Base-by-base conservation (phyloP, 2,797 vertebrate species). In the Anguilla anguilla region DNA sequence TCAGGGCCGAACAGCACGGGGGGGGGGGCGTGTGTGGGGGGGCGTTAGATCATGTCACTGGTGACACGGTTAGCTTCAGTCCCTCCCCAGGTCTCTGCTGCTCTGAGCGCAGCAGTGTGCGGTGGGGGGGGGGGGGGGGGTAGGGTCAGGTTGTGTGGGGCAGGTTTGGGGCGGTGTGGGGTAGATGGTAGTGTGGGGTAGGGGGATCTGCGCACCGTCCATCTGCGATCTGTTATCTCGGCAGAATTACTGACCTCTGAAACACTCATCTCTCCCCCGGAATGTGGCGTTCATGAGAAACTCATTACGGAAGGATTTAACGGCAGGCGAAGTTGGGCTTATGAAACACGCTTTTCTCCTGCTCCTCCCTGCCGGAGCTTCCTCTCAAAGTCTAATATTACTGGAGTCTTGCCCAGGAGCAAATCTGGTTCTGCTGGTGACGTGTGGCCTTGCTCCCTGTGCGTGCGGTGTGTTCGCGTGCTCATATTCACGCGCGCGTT, bases 21-120 rank as follows among this genome's bases (percentile, higher is more conserved):
- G 57, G 43, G 86, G 86, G 31, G 31, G 31, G n/a, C n/a, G n/a
- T n/a, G n/a, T n/a, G n/a, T n/a, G n/a, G 31, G 31, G 31, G 31
- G 31, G n/a, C 77, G 86, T 90, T 91, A 89, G 84, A 91, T 94
- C 89, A 91, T 87, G 89, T 57, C 67, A 86, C 72, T 85, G 72
- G 7, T 11, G 85, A 89, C 88, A 17, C 35, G 64, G 84, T 81
- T 85, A 64, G 53, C 69, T 79, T 67, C 61, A 86, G 88, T 85
- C 55, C 64, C 10, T 22, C 55, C 86, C 87, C 28, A 43, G 51
- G 83, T 67, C 15, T 67, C 11, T 31, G 49, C 51, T 53, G 28
- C 81, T 7, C n/a, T 59, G 35, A 77, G 31, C 39, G 5, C 72
- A 11, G 11, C 57, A 59, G 57, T 59, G 57, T 59, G 57, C 57